Base-by-base conservation (phyloP, 2,888 invertebrate species). In the Dermolepida albohirtum region DNA sequence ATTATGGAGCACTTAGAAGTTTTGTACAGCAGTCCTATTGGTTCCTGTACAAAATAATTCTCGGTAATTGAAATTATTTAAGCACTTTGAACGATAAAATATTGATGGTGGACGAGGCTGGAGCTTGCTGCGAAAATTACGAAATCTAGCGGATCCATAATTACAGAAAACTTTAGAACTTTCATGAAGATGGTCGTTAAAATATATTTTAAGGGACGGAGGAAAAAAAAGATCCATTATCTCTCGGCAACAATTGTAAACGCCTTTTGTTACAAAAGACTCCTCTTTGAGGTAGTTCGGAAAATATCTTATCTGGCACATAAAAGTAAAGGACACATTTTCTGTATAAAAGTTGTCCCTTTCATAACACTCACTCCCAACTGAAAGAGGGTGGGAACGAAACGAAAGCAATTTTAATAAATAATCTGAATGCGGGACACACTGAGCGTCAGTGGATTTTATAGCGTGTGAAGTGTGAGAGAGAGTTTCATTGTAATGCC, bases 391-490 rank as follows among this genome's bases (percentile, higher is more conserved):
- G 16, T 22, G 22, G 8, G 49, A 10, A 11, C 10, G 7, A 49
- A 49, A 49, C 22, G 49, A 49, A 49, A 49, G 17, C 22, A 49
- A 49, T 49, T 49, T 49, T 49, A 17, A 17, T 49, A 47, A 47
- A 47, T 47, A 17, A 47, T 47, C 16, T 17, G 47, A 47, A 17
- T 14, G 47, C 17, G 47, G 16, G 17, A 47, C 17, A 47, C 34
- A 34, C 34, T 34, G 34, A 34, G 34, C 6, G 34, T 34, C 34
- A 34, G 34, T 34, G 6, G 34, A 34, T 34, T 34, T 34, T 34
- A 34, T 34, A 34, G 34, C 34, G 34, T 34, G 34, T 6, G 34
- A 34, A 34, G 34, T 34, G 34, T 7, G 34, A 34, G 34, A 34
- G 34, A 8, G 34, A 34, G 34, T 34, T 34, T 34, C 34, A 34